Percentiles rank a stretch among this genome's conserved stretches.
These are phyloP conservation scores for Amblyopsis hoosieri DNA, from an alignment of 2,797 vertebrate species.

Conservation along the genomic window DNA sequence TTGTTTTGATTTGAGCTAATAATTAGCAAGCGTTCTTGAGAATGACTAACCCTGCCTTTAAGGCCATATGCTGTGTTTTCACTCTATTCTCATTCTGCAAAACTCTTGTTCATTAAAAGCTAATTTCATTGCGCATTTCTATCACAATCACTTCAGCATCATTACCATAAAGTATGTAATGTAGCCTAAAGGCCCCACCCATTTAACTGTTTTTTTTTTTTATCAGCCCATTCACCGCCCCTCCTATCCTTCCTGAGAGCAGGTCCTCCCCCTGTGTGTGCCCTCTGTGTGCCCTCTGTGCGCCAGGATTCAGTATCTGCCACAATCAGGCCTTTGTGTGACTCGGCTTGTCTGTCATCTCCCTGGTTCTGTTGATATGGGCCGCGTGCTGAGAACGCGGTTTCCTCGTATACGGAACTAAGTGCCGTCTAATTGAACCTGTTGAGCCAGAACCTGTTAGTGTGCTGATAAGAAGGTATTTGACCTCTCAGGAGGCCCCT, in stretches of 20 bases:
- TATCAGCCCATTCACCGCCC: slow-evolving; percentile 54
- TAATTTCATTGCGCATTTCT: slow-evolving; percentile 26
- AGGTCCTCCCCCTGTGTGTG: slow-evolving; percentile 53
- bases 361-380: slow-evolving; percentile 74
- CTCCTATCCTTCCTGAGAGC: slow-evolving; percentile 52
- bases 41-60: no score
- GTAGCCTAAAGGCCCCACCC: slow-evolving; percentile 34
- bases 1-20: no score
- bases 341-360: slow-evolving; percentile 70
- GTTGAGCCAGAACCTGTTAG: slow-evolving; percentile 74
- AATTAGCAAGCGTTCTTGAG: no score
- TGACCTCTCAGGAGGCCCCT: slow-evolving; percentile 57
- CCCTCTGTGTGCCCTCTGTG: slow-evolving; percentile 25
- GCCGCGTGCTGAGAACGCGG: slow-evolving; percentile 69
- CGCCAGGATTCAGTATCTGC: slow-evolving; percentile 47
- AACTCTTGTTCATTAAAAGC: slow-evolving; percentile 39
- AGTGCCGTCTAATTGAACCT: slow-evolving; percentile 79
- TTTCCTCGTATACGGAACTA: slow-evolving; percentile 61
- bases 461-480: slow-evolving; percentile 78
- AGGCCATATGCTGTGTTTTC: neutral
- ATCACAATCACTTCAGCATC: slow-evolving; percentile 36
- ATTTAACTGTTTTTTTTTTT: slow-evolving; percentile 49
- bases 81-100: neutral
- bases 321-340: slow-evolving; percentile 76
- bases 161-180: slow-evolving; percentile 41